Evolutionary conservation across 2,797 vertebrate species (phyloP), one percentile per base, ranked within the genome.

Genomic region (Siniperca obscura): DNA sequence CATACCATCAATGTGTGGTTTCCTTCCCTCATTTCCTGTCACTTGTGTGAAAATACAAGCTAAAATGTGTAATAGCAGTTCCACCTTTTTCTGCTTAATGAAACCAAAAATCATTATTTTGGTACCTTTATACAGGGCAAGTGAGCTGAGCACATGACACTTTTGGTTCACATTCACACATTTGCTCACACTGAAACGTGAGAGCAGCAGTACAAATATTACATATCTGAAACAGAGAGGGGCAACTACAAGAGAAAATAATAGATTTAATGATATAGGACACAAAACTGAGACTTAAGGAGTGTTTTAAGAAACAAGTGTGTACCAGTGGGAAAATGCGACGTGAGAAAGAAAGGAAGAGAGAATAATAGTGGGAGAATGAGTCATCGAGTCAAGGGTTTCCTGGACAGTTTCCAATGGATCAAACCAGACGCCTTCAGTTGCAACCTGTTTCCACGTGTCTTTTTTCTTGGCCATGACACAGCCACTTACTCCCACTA

Each of bases 381-480:
- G 61, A 82, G 61, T 81, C 78, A 53, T 44, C 21, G 60, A 79
- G 80, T 83, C 53, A 80, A 79, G 57, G 74, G 8, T 57, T 85
- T 82, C 71, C 46, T 69, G 64, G 13, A 74, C 62, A 68, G 53
- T 40, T 55, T 62, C 30, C 55, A 69, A 71, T 69, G 68, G 61
- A 85, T 91, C 80, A 87, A 81, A 76, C 36, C 5, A 9, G 74
- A 70, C 85, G 74, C 56, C 70, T 66, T 74, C 73, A 81, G 62
- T 60, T 71, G 64, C 21, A 75, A 71, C 69, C 74, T 52, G 68
- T 57, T 79, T 72, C 70, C 48, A n/a, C 74, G 64, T 46, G 27
- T 79, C 59, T 76, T 81, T 73, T 52, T 71, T 48, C 69, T 55
- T 42, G 82, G 76, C 86, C 76, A 8, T 86, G 89, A 90, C 83